These are phyloP conservation scores for Zoroaster sp. DNA, from an alignment of 53 echinoderm and acorn worm genomes.

Conservation along the genomic window DNA sequence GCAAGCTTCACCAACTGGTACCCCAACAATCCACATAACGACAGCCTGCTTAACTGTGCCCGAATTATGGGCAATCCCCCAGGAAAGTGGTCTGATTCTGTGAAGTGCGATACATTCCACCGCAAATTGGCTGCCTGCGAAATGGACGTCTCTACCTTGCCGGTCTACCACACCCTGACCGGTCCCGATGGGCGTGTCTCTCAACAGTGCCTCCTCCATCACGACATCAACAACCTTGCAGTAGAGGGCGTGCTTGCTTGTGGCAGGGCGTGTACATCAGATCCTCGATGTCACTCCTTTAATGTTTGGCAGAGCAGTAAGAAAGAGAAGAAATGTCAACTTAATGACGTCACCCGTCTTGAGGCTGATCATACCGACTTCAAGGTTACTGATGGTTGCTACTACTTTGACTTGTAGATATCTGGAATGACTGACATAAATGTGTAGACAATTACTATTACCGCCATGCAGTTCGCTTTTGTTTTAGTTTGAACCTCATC, in stretches of 20 bases:
- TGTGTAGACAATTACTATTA: too few species aligned
- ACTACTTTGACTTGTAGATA: slow-evolving; percentile 10
- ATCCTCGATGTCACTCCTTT: slow-evolving; percentile 36
- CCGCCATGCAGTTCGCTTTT: too few species aligned
- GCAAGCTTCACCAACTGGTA: neutral
- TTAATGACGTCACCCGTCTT: slow-evolving; percentile 38
- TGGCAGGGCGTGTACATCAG: slow-evolving; percentile 12
- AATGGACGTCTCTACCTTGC: neutral
- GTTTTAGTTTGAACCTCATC: too few species aligned
- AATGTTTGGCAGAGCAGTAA: slow-evolving; percentile 4
- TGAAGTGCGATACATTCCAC: neutral
- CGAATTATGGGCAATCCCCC: neutral
- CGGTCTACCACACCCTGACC: neutral
- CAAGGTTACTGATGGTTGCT: neutral
- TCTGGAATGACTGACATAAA: too few species aligned
- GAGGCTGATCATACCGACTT: neutral
- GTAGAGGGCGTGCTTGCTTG: slow-evolving; percentile 18
- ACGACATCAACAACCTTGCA: neutral
- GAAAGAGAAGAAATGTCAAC: slow-evolving; percentile 23
- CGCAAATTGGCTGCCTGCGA: neutral
- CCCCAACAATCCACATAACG: neutral
- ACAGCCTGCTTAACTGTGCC: neutral
- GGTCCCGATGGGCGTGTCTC: slow-evolving; percentile 11
- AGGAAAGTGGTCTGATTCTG: neutral
- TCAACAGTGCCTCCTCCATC: neutral